A percentile compares a stretch with the other conserved stretches of the same genome.
Evolutionary conservation across 2,888 invertebrate species (phyloP).

Genomic region (Folsomia manolachei): DNA sequence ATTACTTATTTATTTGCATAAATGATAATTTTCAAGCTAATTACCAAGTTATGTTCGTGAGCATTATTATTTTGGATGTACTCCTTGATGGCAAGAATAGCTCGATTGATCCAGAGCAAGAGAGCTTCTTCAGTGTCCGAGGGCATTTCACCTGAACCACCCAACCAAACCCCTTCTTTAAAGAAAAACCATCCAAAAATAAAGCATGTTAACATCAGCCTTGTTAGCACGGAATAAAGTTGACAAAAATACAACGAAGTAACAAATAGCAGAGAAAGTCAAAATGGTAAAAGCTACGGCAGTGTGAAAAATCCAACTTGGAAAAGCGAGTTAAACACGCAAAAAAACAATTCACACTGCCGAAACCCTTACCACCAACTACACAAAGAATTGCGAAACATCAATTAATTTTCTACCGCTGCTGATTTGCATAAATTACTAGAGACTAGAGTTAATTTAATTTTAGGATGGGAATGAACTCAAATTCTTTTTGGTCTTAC

Average conservation of each 20-base stretch:
- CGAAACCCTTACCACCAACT: too few relatives aligned
- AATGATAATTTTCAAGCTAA: conserved; percentile 18
- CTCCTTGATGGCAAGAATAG: conserved; percentile 70
- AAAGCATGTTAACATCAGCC: conserved; percentile 31
- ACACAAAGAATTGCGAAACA: too few relatives aligned
- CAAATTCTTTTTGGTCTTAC: conserved; percentile 37
- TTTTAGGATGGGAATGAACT: too few relatives aligned
- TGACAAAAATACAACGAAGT: neutral
- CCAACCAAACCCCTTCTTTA: conserved; percentile 51
- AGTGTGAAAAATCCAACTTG: too few relatives aligned
- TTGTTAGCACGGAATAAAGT: conserved; percentile 28
- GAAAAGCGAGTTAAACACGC: too few relatives aligned
- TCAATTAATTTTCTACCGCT: neutral
- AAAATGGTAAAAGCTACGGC: too few relatives aligned
- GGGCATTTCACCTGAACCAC: conserved; percentile 58
- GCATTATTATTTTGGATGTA: conserved; percentile 54
- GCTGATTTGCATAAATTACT: neutral
- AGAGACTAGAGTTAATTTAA: neutral
- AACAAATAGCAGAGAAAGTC: conserved; percentile 12
- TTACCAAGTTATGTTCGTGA: conserved; percentile 49
- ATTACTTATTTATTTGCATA: too few relatives aligned
- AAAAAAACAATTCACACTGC: too few relatives aligned
- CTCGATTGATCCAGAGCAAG: conserved; percentile 84
- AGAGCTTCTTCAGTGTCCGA: conserved; percentile 76
- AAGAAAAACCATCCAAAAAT: conserved; percentile 25